A percentile compares a stretch with the other conserved stretches of the same genome.
phyloP scores from a whole-genome alignment of 1,140 invertebrate species.

The Drosophila ananassae region DNA sequence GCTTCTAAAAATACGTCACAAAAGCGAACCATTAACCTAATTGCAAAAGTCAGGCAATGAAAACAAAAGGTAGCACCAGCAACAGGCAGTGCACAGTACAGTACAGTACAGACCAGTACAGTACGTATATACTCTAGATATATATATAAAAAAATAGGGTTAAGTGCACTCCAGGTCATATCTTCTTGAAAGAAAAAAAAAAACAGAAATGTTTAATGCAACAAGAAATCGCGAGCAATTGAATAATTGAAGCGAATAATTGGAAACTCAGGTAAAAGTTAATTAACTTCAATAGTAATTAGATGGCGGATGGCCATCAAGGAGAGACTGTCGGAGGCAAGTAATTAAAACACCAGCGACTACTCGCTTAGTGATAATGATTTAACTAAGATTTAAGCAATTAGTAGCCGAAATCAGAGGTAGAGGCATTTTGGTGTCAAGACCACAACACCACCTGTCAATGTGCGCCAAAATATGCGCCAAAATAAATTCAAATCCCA shows the following conservation, averaged over 20 bases:
- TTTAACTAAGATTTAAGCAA: constrained; percentile 45
- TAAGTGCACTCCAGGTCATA: constrained; percentile 53
- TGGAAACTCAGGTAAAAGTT: constrained; percentile 45
- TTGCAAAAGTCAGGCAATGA: constrained; percentile 60
- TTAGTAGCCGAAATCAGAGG: constrained; percentile 51
- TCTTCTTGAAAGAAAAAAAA: constrained; percentile 36
- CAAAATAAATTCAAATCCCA: constrained; percentile 43
- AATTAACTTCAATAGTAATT: constrained; percentile 66
- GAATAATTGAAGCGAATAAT: constrained; percentile 17
- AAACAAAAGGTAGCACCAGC: constrained; percentile 49
- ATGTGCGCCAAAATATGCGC: constrained; percentile 12
- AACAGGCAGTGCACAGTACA: constrained; percentile 20
- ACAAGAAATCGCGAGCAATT: constrained; percentile 8
- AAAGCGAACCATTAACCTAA: constrained; percentile 76
- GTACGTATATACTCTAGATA: constrained; percentile 8
- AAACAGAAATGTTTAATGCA: constrained; percentile 23
- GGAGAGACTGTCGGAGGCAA: neutral
- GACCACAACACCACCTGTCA: constrained; percentile 38
- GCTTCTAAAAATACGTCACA: constrained; percentile 53
- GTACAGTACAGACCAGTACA: neutral
- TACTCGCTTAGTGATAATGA: constrained; percentile 20
- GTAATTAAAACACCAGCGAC: too few species aligned
- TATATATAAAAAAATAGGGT: constrained; percentile 40
- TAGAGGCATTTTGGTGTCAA: constrained; percentile 63
- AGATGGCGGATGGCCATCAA: constrained; percentile 33